These are phyloP conservation scores for Cotesia typhae DNA, from an alignment of 1,140 invertebrate genomes.

Conservation along the genomic window DNA sequence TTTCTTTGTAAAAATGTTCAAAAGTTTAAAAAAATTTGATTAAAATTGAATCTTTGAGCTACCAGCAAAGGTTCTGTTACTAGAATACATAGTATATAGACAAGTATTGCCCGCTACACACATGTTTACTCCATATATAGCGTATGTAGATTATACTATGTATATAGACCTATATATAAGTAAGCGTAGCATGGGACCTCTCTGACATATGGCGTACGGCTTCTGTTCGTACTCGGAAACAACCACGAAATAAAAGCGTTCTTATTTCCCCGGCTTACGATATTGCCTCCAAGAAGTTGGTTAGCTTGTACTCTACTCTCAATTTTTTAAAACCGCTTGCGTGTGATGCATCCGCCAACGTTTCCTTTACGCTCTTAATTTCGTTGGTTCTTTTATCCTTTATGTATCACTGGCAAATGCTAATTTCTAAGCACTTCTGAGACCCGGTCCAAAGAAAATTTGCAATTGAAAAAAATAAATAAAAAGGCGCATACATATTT, in stretches of 20 bases:
- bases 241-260: conserved; percentile 41
- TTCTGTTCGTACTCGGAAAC: conserved; percentile 60
- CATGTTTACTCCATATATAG: too few species aligned
- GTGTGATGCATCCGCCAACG: conserved; percentile 15
- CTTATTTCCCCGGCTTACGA: conserved; percentile 15
- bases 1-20: too few species aligned
- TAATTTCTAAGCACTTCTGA: neutral
- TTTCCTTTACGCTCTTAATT: conserved; percentile 29
- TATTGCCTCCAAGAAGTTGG: too few species aligned
- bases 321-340: conserved; percentile 31
- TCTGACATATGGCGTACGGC: conserved; percentile 55
- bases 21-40: too few species aligned
- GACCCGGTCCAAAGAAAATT: neutral
- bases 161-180: too few species aligned
- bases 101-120: too few species aligned
- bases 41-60: too few species aligned
- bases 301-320: neutral
- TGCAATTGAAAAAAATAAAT: neutral
- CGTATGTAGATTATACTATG: too few species aligned
- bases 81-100: too few species aligned
- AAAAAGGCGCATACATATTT: neutral
- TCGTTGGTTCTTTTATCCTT: neutral
- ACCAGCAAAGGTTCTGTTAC: too few species aligned
- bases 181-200: conserved; percentile 42
- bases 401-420: neutral